Evolutionary conservation across 2,797 vertebrate genomes (phyloP), one percentile per base, ranked within the genome.

Genomic region (Triplophysa bombifrons): DNA sequence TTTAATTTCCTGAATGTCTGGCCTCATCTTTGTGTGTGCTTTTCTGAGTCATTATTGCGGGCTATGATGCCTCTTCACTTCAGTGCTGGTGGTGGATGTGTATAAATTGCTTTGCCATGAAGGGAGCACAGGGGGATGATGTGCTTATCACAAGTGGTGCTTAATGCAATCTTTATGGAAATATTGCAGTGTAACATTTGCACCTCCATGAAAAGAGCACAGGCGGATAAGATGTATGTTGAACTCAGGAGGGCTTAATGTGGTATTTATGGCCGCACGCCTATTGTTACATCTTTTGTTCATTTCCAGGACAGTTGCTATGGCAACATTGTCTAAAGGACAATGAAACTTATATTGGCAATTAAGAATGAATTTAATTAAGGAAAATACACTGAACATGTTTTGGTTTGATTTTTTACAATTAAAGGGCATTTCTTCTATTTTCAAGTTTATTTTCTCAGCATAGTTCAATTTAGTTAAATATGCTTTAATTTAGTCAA

Each of bases 111-210:
- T 70, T 51, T 51, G 56, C 4, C 13, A 13, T 69, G 55, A 69
- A 34, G 13, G 13, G 53, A 69, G 25, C 41, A 17, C 55, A 22
- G 55, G 30, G 7, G 25, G 27, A 38, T 69, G 14, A 34, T 34
- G 17, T 16, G 4, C 25, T 68, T 76, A 9, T 77, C 55, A 50
- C 66, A 51, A 70, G 55, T 3, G 19, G 0, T 38, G 66, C 66
- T 61, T 51, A 69, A 69, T 69, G 75, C 55, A 38, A 25, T 41
- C 25, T 51, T 61, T 20, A 70, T 63, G 14, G 25, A 51, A 70
- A 63, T 61, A 61, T 38, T 4, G 16, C 3, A 1, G 16, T 20
- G 25, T 61, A 51, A 50, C 41, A 48, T 34, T 77, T 20, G n/a
- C 19, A 68, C 41, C 51, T n/a, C 0, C 3, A 25, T 41, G 20